Evolutionary conservation across 2,797 vertebrate species (phyloP).

Genomic region (Erpetoichthys calabaricus): DNA sequence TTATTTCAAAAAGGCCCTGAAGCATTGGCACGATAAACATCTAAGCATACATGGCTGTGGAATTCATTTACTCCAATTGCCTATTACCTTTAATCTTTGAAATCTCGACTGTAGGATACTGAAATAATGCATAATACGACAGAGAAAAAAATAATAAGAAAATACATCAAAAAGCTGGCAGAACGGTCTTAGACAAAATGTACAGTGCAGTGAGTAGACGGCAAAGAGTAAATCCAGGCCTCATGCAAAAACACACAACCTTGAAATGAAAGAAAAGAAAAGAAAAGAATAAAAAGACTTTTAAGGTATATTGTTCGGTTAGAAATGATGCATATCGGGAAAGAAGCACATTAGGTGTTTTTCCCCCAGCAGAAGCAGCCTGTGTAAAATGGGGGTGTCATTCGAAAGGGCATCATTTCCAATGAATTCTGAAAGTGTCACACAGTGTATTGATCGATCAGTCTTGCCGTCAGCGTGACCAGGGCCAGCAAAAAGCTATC

Average conservation of each 20-base stretch:
- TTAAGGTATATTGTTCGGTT: slow-evolving; percentile 21
- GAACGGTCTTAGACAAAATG: too few species aligned
- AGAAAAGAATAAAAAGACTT: slow-evolving; percentile 1
- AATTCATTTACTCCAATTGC: too few species aligned
- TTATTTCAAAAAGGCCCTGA: too few species aligned
- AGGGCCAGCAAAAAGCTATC: slow-evolving; percentile 61
- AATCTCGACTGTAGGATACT: too few species aligned
- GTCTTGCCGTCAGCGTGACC: slow-evolving; percentile 66
- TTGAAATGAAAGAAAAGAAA: slow-evolving; percentile 7
- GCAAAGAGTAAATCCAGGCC: slow-evolving; percentile 33
- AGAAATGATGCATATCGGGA: slow-evolving; percentile 21
- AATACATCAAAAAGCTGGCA: too few species aligned
- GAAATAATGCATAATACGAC: too few species aligned
- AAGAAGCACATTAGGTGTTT: slow-evolving; percentile 33
- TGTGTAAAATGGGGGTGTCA: slow-evolving; percentile 43
- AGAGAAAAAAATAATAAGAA: too few species aligned
- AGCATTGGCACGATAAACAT: too few species aligned
- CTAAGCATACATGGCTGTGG: too few species aligned
- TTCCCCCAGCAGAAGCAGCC: slow-evolving; percentile 33
- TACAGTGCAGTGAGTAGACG: too few species aligned
- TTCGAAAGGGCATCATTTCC: slow-evolving; percentile 51
- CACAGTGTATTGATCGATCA: slow-evolving; percentile 66
- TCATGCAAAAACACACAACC: slow-evolving; percentile 26
- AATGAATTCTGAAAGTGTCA: slow-evolving; percentile 52
- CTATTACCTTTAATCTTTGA: too few species aligned